These are phyloP conservation scores for Dolichotis patagonum DNA, from an alignment of 2,113 vertebrate genomes.

Conservation along the genomic window DNA sequence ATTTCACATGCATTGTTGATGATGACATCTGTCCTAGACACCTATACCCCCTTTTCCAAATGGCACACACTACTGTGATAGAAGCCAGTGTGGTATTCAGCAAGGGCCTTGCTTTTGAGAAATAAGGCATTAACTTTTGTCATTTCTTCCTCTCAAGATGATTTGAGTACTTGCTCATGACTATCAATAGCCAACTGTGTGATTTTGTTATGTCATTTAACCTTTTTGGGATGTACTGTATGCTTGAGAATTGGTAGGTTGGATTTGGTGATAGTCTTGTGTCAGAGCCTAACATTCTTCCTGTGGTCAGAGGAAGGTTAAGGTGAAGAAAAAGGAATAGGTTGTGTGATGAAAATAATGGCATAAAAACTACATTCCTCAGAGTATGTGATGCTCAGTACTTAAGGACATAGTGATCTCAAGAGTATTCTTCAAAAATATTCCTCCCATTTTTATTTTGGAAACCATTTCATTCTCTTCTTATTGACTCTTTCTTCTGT, in stretches of 20 bases:
- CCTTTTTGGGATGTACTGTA: not conserved
- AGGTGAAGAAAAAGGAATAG: not conserved
- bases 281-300: not conserved
- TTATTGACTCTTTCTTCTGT: not conserved
- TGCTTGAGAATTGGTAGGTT: not conserved
- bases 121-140: not conserved
- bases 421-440: not conserved
- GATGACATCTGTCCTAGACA: not conserved
- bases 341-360: not conserved
- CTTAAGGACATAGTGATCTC: not conserved
- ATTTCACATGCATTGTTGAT: rapidly evolving
- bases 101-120: not conserved
- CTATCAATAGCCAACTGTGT: not conserved
- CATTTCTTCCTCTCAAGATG: not conserved
- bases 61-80: not conserved
- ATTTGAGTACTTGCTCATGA: not conserved
- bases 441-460: not conserved
- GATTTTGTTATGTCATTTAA: not conserved
- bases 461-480: not conserved
- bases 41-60: not conserved
- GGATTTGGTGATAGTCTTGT: not conserved
- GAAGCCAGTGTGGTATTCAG: not conserved
- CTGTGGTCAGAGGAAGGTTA: not conserved
- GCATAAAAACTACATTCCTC: not conserved
- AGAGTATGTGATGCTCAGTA: rapidly evolving